phyloP scores from a whole-genome alignment of 2,797 vertebrate species.

The Onychomys arenicola region DNA sequence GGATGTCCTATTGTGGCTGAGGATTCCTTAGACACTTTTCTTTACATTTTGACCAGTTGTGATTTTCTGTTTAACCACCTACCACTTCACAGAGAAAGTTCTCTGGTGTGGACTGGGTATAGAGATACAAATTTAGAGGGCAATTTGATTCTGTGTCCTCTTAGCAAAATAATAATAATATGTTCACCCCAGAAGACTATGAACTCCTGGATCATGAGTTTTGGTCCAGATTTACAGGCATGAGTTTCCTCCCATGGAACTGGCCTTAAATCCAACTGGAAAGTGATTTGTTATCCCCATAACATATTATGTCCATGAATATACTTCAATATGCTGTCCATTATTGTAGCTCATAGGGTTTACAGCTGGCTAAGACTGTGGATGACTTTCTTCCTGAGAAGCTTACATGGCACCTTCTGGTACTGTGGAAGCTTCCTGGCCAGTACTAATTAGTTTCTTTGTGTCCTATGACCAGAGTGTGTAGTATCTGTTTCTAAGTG shows the following conservation, averaged over 20 bases:
- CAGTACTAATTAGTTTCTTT: not conserved
- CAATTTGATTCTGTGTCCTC: not conserved
- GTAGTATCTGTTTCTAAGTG: not conserved
- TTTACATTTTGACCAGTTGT: not conserved
- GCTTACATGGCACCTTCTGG: not conserved
- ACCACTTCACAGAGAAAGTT: not conserved
- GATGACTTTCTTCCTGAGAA: not conserved
- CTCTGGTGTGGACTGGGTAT: not conserved
- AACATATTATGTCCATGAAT: not conserved
- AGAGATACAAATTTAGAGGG: not conserved
- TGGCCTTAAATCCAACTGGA: not conserved
- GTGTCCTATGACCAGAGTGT: not conserved
- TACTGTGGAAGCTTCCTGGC: not conserved
- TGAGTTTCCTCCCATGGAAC: not conserved
- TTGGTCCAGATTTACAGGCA: not conserved
- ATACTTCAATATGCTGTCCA: not conserved
- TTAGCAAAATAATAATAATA: not conserved
- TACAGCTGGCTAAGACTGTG: not conserved
- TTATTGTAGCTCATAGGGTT: not conserved
- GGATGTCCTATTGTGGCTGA: not conserved
- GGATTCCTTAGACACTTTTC: not conserved
- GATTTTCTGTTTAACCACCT: not conserved
- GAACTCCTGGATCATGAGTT: not conserved
- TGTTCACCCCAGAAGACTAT: not conserved
- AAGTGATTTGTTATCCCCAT: not conserved